phyloP scores from a whole-genome alignment of 2,797 vertebrate genomes.

The Anguilla pacifica region DNA sequence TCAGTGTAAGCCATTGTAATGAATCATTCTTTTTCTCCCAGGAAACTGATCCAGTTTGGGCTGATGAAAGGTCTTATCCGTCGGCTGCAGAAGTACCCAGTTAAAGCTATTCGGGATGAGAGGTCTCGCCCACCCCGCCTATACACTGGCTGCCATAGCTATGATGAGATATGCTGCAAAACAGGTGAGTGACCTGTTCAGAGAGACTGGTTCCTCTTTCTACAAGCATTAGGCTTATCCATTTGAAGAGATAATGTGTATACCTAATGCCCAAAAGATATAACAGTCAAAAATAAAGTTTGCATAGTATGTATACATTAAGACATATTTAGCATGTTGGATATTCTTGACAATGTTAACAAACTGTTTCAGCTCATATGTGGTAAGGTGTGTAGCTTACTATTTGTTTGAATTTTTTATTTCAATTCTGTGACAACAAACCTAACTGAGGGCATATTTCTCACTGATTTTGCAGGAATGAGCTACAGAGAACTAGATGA shows the following conservation, averaged over 20 bases:
- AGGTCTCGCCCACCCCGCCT: slow-evolving; percentile 86
- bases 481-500: slow-evolving; percentile 97
- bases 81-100: slow-evolving; percentile 93
- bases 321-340: background rate
- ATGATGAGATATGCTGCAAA: slow-evolving; percentile 99
- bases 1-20: slow-evolving; percentile 22
- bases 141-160: slow-evolving; percentile 95
- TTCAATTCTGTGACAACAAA: background rate
- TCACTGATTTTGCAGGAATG: slow-evolving; percentile 77
- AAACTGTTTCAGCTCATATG: background rate
- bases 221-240: background rate
- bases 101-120: slow-evolving; percentile 86
- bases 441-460: background rate
- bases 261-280: background rate
- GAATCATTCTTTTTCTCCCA: slow-evolving; percentile 48
- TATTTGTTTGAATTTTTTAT: background rate
- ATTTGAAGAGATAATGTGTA: background rate
- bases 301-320: background rate
- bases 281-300: background rate
- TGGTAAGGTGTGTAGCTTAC: background rate
- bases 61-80: slow-evolving; percentile 94
- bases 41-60: slow-evolving; percentile 95
- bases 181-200: slow-evolving; percentile 71
- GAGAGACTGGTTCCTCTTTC: background rate
- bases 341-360: background rate